These are phyloP conservation scores for Picus viridis DNA, from an alignment of 2,797 vertebrate species.

Conservation along the genomic window DNA sequence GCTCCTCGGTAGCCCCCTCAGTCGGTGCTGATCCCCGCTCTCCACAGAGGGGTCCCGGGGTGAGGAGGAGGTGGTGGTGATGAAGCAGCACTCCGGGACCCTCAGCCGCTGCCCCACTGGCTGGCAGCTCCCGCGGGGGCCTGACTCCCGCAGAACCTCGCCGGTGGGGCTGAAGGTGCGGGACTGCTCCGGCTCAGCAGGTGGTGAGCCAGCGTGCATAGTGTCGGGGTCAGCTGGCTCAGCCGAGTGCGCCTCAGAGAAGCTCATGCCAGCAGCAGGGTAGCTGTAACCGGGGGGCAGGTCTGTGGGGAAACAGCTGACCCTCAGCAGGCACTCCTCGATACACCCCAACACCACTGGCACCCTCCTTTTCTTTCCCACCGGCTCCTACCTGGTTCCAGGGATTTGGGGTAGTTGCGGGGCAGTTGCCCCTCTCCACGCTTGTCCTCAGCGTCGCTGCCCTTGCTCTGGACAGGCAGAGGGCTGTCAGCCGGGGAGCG, in stretches of 20 bases:
- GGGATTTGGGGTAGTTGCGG: conserved; percentile 83
- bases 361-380: background rate
- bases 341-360: rapidly evolving
- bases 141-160: conserved; percentile 68
- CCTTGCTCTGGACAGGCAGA: conserved; percentile 82
- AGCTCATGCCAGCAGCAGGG: conserved; percentile 82
- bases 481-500: conserved; percentile 87
- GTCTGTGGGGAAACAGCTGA: conserved; percentile 74
- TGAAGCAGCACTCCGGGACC: conserved; percentile 35
- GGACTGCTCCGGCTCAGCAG: conserved; percentile 83
- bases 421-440: conserved; percentile 83
- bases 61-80: conserved; percentile 53
- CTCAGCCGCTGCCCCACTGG: background rate
- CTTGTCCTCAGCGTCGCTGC: conserved; percentile 82
- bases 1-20: background rate
- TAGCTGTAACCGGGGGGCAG: conserved; percentile 88
- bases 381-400: conserved; percentile 87
- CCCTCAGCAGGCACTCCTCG: rapidly evolving
- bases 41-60: conserved; percentile 3
- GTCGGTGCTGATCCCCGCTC: background rate
- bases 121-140: background rate
- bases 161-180: conserved; percentile 83
- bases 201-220: conserved; percentile 83
- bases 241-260: conserved; percentile 83
- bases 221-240: conserved; percentile 88